Conservation (phyloP, 1,140 invertebrate genomes). For the Scaptomyza hsui region DNA sequence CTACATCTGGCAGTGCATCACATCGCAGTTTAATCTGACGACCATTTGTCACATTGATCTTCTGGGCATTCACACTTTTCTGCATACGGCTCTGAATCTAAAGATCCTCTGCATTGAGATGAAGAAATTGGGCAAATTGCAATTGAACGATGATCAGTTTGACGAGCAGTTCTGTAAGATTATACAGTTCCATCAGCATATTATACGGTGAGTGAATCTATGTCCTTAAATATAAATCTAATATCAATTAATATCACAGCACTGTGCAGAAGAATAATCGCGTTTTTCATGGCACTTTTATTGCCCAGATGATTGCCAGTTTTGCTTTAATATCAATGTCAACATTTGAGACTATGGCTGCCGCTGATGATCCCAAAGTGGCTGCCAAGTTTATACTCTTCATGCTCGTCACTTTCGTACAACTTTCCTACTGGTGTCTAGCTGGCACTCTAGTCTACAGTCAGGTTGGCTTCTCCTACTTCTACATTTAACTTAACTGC, state of each 20-base stretch:
- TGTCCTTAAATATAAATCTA: background rate
- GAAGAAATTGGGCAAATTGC: slow-evolving; percentile 34
- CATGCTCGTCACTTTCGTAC: slow-evolving; percentile 54
- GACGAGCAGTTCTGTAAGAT: slow-evolving; percentile 32
- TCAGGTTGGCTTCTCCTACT: slow-evolving; percentile 31
- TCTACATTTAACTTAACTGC: background rate
- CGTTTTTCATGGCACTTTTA: slow-evolving; percentile 56
- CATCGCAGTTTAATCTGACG: slow-evolving; percentile 44
- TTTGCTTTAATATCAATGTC: slow-evolving; percentile 66
- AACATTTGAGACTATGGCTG: slow-evolving; percentile 65
- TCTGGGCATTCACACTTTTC: slow-evolving; percentile 53
- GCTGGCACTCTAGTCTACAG: slow-evolving; percentile 56
- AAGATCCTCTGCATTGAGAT: slow-evolving; percentile 59
- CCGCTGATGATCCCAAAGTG: slow-evolving; percentile 55
- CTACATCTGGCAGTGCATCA: slow-evolving; percentile 47
- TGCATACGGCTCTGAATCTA: slow-evolving; percentile 68
- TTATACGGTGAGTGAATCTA: slow-evolving; percentile 47
- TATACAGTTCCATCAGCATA: slow-evolving; percentile 63
- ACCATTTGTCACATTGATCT: slow-evolving; percentile 58
- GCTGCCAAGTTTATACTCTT: slow-evolving; percentile 63
- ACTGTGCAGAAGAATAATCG: slow-evolving; percentile 48
- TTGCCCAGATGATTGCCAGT: slow-evolving; percentile 64
- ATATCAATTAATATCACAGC: slow-evolving; percentile 17
- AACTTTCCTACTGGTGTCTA: slow-evolving; percentile 67
- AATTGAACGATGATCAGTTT: slow-evolving; percentile 25